A percentile compares a stretch with the other conserved stretches of the same genome.
Conservation (phyloP, 1,140 invertebrate species). For the Brachionus calyciflorus region DNA sequence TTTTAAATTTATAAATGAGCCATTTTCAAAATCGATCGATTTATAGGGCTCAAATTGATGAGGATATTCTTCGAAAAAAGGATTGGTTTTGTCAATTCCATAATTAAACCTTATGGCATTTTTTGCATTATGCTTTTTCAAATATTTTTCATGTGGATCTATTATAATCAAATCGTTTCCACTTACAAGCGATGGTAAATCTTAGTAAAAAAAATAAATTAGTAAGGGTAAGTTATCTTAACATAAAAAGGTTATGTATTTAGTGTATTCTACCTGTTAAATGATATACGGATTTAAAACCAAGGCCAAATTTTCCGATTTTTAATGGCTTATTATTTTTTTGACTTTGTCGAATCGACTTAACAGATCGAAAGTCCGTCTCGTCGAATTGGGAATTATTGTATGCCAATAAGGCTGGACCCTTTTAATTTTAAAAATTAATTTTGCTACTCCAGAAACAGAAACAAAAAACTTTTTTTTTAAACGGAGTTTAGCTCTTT, state of each 20-base stretch:
- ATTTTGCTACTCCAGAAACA: too few species aligned
- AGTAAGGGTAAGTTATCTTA: too few species aligned
- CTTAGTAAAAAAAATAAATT: constrained; percentile 48
- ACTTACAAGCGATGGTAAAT: constrained; percentile 53
- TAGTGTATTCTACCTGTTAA: constrained; percentile 51
- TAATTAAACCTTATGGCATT: constrained; percentile 5
- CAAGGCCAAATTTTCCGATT: constrained; percentile 54
- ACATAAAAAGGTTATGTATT: too few species aligned
- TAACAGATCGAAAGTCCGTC: constrained; percentile 54
- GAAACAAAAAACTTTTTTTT: too few species aligned
- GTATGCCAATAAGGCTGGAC: constrained; percentile 55
- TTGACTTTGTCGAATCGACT: constrained; percentile 52
- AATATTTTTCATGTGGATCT: constrained; percentile 51
- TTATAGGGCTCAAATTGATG: constrained; percentile 39
- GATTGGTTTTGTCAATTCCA: not conserved
- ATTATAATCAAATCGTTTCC: constrained; percentile 52
- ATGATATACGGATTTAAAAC: constrained; percentile 56
- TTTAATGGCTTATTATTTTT: constrained; percentile 53
- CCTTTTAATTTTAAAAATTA: constrained; percentile 48
- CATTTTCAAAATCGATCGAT: not conserved
- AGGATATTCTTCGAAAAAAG: not conserved
- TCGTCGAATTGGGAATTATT: constrained; percentile 54
- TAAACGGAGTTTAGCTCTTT: too few species aligned
- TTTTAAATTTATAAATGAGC: not conserved
- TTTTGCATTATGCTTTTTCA: not conserved